Percentiles rank a stretch among this genome's conserved stretches.
phyloP scores from a whole-genome alignment of 2,113 vertebrate genomes.

The Eurystomus gularis region DNA sequence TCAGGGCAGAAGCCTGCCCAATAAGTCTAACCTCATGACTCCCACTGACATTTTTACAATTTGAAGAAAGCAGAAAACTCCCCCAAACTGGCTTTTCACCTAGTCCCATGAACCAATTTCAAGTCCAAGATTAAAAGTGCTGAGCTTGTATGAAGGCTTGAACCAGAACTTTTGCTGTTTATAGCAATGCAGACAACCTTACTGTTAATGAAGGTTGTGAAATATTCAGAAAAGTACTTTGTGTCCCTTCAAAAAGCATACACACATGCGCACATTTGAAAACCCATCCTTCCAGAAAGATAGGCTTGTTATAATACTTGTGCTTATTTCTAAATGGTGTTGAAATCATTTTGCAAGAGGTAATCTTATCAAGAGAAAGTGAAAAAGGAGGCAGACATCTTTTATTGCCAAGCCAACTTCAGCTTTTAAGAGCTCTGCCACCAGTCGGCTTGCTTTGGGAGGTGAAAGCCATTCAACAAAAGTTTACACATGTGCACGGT shows the following conservation, averaged over 20 bases:
- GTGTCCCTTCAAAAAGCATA: neutral
- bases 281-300: slow-evolving; percentile 13
- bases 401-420: slow-evolving; percentile 33
- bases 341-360: neutral
- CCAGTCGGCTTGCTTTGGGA: neutral
- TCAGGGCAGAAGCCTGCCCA: slow-evolving; percentile 38
- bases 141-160: neutral
- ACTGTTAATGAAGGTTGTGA: slow-evolving; percentile 41
- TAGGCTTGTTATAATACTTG: slow-evolving; percentile 7
- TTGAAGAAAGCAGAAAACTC: slow-evolving; percentile 45
- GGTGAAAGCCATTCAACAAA: neutral
- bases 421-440: slow-evolving; percentile 31
- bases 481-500: neutral
- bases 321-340: neutral
- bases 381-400: neutral
- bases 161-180: slow-evolving; percentile 47
- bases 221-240: slow-evolving; percentile 19
- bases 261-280: neutral
- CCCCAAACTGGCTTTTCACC: slow-evolving; percentile 18
- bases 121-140: slow-evolving; percentile 13
- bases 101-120: slow-evolving; percentile 18
- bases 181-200: neutral
- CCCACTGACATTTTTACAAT: slow-evolving; percentile 45
- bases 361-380: slow-evolving; percentile 46
- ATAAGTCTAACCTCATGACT: slow-evolving; percentile 53